Conservation (phyloP, 1,140 invertebrate genomes). For the Nebria ingens region DNA sequence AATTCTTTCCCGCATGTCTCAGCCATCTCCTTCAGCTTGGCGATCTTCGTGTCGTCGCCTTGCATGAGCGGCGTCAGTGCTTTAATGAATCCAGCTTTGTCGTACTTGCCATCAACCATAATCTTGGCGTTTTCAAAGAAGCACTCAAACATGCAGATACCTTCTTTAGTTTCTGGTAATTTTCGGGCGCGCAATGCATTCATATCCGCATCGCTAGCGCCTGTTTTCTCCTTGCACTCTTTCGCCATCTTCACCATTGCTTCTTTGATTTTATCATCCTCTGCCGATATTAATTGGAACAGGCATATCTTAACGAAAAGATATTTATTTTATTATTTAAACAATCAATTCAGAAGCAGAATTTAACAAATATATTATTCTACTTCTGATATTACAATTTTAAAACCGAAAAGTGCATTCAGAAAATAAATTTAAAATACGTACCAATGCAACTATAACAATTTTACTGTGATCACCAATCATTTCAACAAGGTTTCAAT, state of each 20-base stretch:
- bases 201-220: conserved; percentile 22
- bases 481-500: no score
- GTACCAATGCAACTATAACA: no score
- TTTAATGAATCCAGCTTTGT: conserved; percentile 20
- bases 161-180: conserved; percentile 22
- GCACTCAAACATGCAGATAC: conserved; percentile 26
- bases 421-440: no score
- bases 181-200: conserved; percentile 16
- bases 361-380: no score
- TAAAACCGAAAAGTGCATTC: no score
- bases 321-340: no score
- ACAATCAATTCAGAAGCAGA: no score
- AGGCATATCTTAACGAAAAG: background rate
- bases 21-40: conserved; percentile 19
- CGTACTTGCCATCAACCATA: conserved; percentile 24
- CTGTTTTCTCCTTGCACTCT: conserved; percentile 19
- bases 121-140: conserved; percentile 20
- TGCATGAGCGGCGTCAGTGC: conserved; percentile 18
- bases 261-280: conserved; percentile 13
- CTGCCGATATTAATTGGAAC: background rate
- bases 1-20: conserved; percentile 22
- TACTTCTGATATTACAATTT: no score
- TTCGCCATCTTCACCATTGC: conserved; percentile 13
- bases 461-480: no score
- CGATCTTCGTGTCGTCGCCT: conserved; percentile 16